Percentiles rank a stretch among this genome's conserved stretches.
Evolutionary conservation across 2,888 invertebrate genomes (phyloP).

Genomic region (Plagodis dolabraria): DNA sequence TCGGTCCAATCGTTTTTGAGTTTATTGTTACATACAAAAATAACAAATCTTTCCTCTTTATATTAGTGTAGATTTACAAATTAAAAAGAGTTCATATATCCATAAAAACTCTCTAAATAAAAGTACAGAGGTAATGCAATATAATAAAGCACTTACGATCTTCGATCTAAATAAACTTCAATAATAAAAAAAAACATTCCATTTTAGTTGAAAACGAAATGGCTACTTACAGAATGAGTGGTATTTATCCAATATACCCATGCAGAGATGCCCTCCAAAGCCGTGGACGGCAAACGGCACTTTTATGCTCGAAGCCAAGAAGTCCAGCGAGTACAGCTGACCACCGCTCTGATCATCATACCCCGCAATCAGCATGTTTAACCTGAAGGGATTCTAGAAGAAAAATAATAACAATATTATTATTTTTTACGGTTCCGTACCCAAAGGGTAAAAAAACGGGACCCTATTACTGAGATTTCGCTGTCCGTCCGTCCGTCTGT

Average conservation of each 20-base stretch:
- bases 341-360: constrained; percentile 91
- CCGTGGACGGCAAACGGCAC: constrained; percentile 96
- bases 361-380: constrained; percentile 93
- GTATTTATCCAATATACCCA: constrained; percentile 94
- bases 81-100: too few relatives aligned
- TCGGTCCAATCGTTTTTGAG: too few relatives aligned
- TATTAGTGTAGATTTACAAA: too few relatives aligned
- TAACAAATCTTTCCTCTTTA: too few relatives aligned
- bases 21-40: too few relatives aligned
- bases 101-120: too few relatives aligned
- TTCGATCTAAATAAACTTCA: too few relatives aligned
- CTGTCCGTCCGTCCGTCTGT: too few relatives aligned
- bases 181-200: background rate
- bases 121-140: too few relatives aligned
- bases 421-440: background rate
- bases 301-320: constrained; percentile 92
- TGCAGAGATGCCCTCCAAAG: constrained; percentile 94
- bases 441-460: background rate
- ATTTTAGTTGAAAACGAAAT: too few relatives aligned
- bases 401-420: constrained; percentile 10
- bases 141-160: too few relatives aligned
- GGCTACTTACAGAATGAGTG: constrained; percentile 87
- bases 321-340: constrained; percentile 95
- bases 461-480: too few relatives aligned
- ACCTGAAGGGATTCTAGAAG: constrained; percentile 85